Conservation (phyloP, 2,888 invertebrate species). For the Agriopis leucophaearia region DNA sequence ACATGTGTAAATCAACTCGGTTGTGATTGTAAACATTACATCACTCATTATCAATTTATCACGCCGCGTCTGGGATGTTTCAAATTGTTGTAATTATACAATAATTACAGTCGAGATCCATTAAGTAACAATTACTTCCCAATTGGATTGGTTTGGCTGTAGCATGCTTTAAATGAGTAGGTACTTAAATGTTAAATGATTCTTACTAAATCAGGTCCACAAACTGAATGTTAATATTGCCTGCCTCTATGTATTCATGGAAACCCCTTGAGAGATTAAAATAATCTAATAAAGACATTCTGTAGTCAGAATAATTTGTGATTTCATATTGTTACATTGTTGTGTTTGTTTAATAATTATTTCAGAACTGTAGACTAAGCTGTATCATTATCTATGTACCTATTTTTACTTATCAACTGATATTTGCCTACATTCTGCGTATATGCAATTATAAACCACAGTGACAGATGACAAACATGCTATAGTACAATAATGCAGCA, state of each 20-base stretch:
- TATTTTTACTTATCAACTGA: conserved; percentile 12
- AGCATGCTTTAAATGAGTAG: background rate
- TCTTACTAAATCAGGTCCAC: background rate
- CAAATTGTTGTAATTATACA: conserved; percentile 23
- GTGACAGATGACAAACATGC: background rate
- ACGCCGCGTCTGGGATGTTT: conserved; percentile 17
- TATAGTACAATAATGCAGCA: too few species aligned
- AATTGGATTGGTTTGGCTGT: conserved; percentile 10
- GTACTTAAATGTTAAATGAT: conserved; percentile 11
- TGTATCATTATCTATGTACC: background rate
- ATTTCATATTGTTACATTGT: conserved; percentile 5
- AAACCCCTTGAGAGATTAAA: background rate
- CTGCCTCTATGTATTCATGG: background rate
- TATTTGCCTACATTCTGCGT: conserved; percentile 10
- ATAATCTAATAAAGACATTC: background rate
- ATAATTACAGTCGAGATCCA: conserved; percentile 27
- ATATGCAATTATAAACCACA: conserved; percentile 5
- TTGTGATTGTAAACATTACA: conserved; percentile 54
- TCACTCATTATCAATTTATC: conserved; percentile 37
- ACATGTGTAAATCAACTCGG: conserved; percentile 13
- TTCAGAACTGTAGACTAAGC: background rate
- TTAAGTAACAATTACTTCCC: conserved; percentile 20
- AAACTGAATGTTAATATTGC: conserved; percentile 5
- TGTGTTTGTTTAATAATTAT: background rate
- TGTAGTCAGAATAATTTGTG: background rate